Base-by-base conservation (phyloP, 2,113 vertebrate species). In the Alces alces region DNA sequence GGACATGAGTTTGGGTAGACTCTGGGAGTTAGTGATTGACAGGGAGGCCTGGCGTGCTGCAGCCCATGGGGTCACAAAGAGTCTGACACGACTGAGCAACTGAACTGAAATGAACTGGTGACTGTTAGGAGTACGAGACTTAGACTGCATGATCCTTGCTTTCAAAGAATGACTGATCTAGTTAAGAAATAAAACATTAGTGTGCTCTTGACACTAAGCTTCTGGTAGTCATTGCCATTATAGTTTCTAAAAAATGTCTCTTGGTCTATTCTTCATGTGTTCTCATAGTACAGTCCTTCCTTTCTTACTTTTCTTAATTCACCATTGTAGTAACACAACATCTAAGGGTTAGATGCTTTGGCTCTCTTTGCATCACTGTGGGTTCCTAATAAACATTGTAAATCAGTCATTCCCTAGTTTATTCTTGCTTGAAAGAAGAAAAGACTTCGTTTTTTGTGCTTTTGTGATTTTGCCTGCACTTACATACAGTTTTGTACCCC, bases 121-220 rank as follows among this genome's bases (percentile, higher is more conserved):
- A 39, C n/a, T 86, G 7, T 19, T 57, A 21, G 30, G 55, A 27
- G 85, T 43, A 61, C 12, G 14, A 28, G 47, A 7, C 9, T 64
- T 50, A 4, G 36, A 82, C 58, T 55, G 66, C 14, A n/a, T 43
- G 2, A n/a, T 82, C 58, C 15, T 5, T 11, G 52, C 36, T 83
- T 83, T 84, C 83, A 12, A 12, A 47, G 78, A 91, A 85, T 23
- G 45, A 93, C 39, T 21, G 52, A 45, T 60, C 28, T 86, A 73
- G 28, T 39, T 78, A 33, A 82, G 52, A 95, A 89, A 80, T 54
- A 91, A 92, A 91, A 60, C 80, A 16, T 60, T 58, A 58, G 79
- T 86, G 45, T 89, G 85, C 7, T 64, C 93, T 84, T 54, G 52
- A 80, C 57, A 36, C 21, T 80, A 36, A 86, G 80, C 7, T 47